phyloP scores from a whole-genome alignment of 2,797 vertebrate genomes.

The Scolopax bukidnonensis region DNA sequence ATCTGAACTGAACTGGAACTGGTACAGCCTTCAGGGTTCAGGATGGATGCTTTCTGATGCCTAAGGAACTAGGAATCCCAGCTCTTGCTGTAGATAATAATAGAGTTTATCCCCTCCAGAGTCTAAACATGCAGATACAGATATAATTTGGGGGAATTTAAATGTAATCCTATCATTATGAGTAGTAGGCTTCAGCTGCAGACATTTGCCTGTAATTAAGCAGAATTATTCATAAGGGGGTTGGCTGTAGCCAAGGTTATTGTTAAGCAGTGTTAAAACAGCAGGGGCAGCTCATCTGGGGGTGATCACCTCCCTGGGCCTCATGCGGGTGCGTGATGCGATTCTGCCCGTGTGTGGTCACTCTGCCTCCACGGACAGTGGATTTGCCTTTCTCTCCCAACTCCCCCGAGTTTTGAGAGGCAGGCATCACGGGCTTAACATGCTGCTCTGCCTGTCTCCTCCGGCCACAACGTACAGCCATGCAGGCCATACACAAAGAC shows the following conservation, averaged over 20 bases:
- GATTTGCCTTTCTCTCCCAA: not conserved
- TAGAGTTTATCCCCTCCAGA: not conserved
- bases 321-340: not conserved
- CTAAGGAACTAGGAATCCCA: not conserved
- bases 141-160: not conserved
- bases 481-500: not conserved
- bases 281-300: not conserved
- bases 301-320: rapidly evolving
- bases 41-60: not conserved
- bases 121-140: not conserved
- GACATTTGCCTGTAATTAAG: not conserved
- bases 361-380: not conserved
- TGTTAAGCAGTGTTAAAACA: not conserved
- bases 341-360: not conserved
- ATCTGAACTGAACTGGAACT: not conserved
- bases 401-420: not conserved
- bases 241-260: not conserved
- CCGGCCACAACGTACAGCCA: rapidly evolving
- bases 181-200: not conserved
- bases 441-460: not conserved
- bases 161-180: not conserved
- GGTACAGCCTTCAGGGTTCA: not conserved
- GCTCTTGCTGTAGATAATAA: not conserved
- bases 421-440: not conserved
- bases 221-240: not conserved